These are phyloP conservation scores for Eupithecia dodoneata DNA, from an alignment of 2,888 invertebrate species.

Conservation along the genomic window DNA sequence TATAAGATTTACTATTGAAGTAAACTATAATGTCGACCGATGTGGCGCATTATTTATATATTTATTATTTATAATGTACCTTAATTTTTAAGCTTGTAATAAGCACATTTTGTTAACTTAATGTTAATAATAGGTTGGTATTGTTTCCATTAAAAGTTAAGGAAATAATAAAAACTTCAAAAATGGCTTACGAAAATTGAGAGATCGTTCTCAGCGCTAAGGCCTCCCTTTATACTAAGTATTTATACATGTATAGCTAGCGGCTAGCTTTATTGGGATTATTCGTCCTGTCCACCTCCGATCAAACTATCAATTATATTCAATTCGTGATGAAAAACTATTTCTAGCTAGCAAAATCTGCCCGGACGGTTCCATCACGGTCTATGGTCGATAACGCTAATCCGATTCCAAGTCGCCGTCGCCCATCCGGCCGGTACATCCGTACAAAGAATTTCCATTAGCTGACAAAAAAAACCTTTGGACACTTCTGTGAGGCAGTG, in stretches of 20 bases:
- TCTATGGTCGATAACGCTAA: conserved; percentile 75
- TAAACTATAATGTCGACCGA: background rate
- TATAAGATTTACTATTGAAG: background rate
- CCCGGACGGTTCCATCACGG: conserved; percentile 67
- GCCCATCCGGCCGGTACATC: conserved; percentile 73
- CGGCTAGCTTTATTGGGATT: no score
- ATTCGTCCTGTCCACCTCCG: no score
- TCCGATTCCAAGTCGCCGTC: conserved; percentile 71
- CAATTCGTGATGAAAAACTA: conserved; percentile 4
- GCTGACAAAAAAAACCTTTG: conserved; percentile 67
- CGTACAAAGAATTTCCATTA: conserved; percentile 84
- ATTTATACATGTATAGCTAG: no score
- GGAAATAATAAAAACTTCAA: background rate
- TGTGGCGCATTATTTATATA: no score
- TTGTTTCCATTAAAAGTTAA: background rate
- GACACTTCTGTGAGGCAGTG: conserved; percentile 24
- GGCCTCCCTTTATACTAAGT: no score
- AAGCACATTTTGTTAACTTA: no score
- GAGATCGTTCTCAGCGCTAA: no score
- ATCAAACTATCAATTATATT: background rate
- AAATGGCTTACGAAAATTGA: no score
- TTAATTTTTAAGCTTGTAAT: no score
- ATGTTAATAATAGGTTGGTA: background rate
- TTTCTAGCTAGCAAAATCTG: conserved; percentile 51
- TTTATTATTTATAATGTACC: background rate